Evolutionary conservation across 1,140 invertebrate species (phyloP).

Genomic region (Drosophila chauvacae): DNA sequence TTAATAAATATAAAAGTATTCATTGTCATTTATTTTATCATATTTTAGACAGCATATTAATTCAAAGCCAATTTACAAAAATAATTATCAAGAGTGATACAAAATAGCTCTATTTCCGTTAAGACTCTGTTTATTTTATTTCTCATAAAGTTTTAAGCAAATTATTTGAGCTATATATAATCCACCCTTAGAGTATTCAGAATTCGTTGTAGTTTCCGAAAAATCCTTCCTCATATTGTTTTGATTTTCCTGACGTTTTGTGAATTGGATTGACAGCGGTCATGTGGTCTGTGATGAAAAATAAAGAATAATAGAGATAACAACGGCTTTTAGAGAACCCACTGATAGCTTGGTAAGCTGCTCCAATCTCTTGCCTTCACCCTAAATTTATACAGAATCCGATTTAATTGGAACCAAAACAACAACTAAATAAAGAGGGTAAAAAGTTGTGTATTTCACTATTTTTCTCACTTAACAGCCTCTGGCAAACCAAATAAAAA

Average conservation of each 20-base stretch:
- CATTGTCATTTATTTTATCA: neutral
- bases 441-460: neutral
- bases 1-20: neutral
- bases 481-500: constrained; percentile 1
- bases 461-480: constrained; percentile 10
- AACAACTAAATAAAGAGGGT: neutral
- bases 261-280: constrained; percentile 20
- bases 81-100: neutral
- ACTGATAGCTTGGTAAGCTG: constrained; percentile 15
- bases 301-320: constrained; percentile 12
- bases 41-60: neutral
- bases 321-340: constrained; percentile 12
- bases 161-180: neutral
- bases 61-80: neutral
- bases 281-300: constrained; percentile 7
- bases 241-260: constrained; percentile 19
- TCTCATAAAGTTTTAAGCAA: too few relatives aligned
- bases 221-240: neutral
- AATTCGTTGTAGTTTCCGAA: neutral
- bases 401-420: constrained; percentile 31
- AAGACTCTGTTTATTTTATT: too few relatives aligned
- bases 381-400: neutral
- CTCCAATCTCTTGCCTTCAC: neutral
- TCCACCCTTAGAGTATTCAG: neutral
- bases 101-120: too few relatives aligned